These are phyloP conservation scores for Echinometra lucunter DNA, from an alignment of 53 echinoderm and acorn worm species.

Conservation along the genomic window DNA sequence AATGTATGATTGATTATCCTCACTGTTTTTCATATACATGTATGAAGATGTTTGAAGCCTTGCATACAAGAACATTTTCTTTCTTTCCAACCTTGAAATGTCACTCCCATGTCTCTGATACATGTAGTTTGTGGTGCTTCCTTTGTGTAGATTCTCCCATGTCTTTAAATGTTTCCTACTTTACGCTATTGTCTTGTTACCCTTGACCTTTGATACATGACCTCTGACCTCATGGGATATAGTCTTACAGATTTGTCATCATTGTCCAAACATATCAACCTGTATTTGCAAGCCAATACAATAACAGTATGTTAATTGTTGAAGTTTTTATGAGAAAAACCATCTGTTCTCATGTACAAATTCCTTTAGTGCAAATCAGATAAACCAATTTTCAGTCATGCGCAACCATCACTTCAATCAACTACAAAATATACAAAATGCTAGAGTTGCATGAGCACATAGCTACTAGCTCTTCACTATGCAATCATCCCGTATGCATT, in stretches of 20 bases:
- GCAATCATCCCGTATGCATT: background rate
- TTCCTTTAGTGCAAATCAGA: background rate
- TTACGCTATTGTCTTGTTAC: background rate
- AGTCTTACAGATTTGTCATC: constrained; percentile 26
- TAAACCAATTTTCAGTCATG: background rate
- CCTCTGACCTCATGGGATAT: background rate
- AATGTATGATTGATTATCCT: background rate
- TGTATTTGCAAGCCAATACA: background rate
- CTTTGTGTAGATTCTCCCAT: background rate
- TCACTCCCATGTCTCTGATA: background rate
- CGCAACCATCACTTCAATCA: background rate
- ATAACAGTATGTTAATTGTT: background rate
- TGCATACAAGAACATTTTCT: background rate
- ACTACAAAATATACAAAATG: background rate
- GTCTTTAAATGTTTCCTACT: background rate
- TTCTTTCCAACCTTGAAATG: background rate
- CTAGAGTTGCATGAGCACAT: constrained; percentile 14
- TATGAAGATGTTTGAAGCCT: background rate
- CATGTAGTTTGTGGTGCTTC: background rate
- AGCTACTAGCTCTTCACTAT: background rate
- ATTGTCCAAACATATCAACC: constrained; percentile 1
- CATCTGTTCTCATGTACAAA: background rate
- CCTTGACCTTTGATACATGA: background rate
- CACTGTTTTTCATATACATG: background rate
- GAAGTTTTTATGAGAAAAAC: background rate